A percentile compares a stretch with the other conserved stretches of the same genome.
phyloP scores from a whole-genome alignment of 2,113 vertebrate genomes.

The Chinchilla lanigera region DNA sequence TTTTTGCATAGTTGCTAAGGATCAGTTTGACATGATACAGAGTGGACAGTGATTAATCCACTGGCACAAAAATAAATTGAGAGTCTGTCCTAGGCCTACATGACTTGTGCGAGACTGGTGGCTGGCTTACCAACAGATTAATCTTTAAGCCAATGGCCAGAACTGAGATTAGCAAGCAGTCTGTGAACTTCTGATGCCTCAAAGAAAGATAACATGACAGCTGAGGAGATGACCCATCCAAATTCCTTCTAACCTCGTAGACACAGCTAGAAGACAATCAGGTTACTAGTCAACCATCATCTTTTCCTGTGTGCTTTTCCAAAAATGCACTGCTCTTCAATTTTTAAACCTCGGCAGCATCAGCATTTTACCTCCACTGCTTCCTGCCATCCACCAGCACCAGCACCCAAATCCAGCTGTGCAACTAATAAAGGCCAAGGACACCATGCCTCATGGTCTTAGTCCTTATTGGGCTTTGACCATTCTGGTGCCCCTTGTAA shows the following conservation, averaged over 20 bases:
- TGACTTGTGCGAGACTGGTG: neutral
- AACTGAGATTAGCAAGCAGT: neutral
- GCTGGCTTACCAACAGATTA: neutral
- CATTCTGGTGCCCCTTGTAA: no score
- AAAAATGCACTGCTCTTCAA: neutral
- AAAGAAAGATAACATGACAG: neutral
- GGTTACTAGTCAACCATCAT: neutral
- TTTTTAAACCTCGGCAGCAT: neutral
- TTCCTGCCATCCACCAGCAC: neutral
- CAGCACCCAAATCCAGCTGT: neutral
- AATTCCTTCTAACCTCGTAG: neutral
- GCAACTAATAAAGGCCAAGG: neutral
- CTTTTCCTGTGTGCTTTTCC: neutral
- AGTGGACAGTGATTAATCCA: neutral
- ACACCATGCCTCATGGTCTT: neutral
- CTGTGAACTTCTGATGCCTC: neutral
- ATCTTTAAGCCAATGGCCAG: neutral
- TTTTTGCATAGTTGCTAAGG: neutral
- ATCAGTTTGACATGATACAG: neutral
- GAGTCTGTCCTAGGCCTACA: neutral
- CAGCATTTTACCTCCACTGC: neutral
- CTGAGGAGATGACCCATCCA: neutral
- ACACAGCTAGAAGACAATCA: no score
- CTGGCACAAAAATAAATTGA: neutral
- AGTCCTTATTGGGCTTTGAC: no score